Percentiles rank a stretch among this genome's conserved stretches.
Evolutionary conservation across 2,113 vertebrate species (phyloP).

Genomic region (Hyaena hyaena): DNA sequence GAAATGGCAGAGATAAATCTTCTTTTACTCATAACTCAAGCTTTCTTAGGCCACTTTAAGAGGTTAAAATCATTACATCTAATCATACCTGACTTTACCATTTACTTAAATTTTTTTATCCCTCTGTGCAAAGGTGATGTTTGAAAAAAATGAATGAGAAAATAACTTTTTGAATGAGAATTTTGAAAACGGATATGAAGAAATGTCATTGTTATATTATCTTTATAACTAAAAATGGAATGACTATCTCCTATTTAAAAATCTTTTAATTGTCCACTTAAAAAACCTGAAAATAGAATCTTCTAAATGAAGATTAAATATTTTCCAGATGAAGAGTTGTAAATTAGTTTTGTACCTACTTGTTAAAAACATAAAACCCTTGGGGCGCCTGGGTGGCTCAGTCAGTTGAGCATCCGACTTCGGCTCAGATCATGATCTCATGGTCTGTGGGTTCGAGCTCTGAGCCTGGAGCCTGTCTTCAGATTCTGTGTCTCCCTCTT

Average conservation of each 20-base stretch:
- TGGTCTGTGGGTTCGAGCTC: too few species aligned
- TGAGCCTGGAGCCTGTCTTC: too few species aligned
- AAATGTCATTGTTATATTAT: background rate
- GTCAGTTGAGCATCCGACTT: too few species aligned
- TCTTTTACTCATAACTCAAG: background rate
- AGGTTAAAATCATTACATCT: background rate
- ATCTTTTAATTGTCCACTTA: background rate
- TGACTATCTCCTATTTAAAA: background rate
- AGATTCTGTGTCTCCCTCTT: too few species aligned
- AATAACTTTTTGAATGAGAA: background rate
- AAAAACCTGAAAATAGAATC: conserved; percentile 16
- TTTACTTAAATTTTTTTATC: background rate
- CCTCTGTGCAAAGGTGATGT: background rate
- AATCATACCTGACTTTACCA: background rate
- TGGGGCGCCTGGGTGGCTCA: too few species aligned
- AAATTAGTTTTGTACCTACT: background rate
- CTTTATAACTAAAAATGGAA: background rate
- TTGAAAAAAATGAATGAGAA: background rate
- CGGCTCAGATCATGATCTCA: too few species aligned
- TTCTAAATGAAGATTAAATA: conserved; percentile 17
- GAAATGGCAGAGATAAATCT: background rate
- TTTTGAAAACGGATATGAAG: background rate
- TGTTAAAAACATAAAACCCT: background rate
- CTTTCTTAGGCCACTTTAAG: background rate
- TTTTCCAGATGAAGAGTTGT: background rate